Evolutionary conservation across 2,797 vertebrate genomes (phyloP).

Genomic region (Chiloscyllium punctatum): DNA sequence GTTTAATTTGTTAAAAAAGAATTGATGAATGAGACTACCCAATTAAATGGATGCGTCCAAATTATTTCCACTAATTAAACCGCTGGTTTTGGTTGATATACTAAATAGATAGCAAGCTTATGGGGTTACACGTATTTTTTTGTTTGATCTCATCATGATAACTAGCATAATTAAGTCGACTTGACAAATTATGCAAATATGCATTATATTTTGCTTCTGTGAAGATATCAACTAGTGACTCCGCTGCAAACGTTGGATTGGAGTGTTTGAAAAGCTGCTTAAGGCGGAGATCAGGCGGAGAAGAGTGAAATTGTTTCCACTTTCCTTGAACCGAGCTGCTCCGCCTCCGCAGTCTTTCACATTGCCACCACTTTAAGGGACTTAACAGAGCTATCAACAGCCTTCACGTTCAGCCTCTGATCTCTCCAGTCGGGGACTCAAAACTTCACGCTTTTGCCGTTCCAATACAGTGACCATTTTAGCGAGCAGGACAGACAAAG

Average conservation of each 20-base stretch:
- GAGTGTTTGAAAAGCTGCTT: constrained; percentile 41
- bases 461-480: not conserved
- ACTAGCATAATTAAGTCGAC: not conserved
- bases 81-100: not conserved
- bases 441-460: not conserved
- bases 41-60: not conserved
- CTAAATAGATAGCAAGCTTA: not conserved
- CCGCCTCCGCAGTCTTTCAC: constrained; percentile 42
- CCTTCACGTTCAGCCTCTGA: constrained; percentile 29
- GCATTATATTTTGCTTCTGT: not conserved
- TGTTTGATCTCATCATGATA: not conserved
- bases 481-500: not conserved
- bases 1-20: not conserved
- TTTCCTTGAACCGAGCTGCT: constrained; percentile 46
- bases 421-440: not conserved
- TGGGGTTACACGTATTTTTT: not conserved
- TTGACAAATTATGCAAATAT: not conserved
- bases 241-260: constrained; percentile 1
- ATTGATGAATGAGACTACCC: not conserved
- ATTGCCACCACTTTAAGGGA: constrained; percentile 44
- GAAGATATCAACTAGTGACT: not conserved
- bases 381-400: constrained; percentile 40
- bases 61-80: constrained; percentile 11
- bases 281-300: constrained; percentile 47
- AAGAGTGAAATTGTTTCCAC: constrained; percentile 47